Evolutionary conservation across 2,888 invertebrate species (phyloP), one percentile per base, ranked within the genome.

Genomic region (Cerceris ruficornis): DNA sequence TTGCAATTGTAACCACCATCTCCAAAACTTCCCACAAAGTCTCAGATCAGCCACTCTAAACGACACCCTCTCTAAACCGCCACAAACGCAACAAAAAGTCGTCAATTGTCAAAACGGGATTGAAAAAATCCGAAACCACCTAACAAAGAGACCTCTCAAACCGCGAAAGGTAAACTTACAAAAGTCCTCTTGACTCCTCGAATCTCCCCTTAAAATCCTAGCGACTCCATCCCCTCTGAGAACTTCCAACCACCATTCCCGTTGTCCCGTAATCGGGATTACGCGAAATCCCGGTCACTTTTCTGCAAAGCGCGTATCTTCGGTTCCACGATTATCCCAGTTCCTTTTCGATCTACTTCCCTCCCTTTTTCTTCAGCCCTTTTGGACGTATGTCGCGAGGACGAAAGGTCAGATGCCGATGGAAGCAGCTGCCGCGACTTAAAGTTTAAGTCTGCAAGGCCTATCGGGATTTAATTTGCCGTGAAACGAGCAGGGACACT

Each of bases 401-500:
- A 28, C 28, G 28, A 28, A 28, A 28, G 28, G 28, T 28, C 28
- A 28, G 28, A 28, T 28, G 1, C 28, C 28, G 4, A 4, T 28
- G 28, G 28, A 61, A 79, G 72, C 84, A 87, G 87, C 86, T 87
- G 86, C 60, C 70, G 50, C 62, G 83, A 85, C 85, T 85, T 81
- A 81, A 62, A 57, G 69, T 75, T 64, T 17, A 15, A 70, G 14
- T 9, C 55, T 50, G 13, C 55, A 58, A 50, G 61, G 55, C 58
- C 76, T 87, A 89, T 90, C 89, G 87, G 81, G 81, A 90, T 88
- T 90, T 90, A 92, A 92, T 92, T 92, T 92, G 87, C 92, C 92
- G 89, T 92, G 91, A 92, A 92, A 92, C 91, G 91, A 91, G 89
- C 28, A 64, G 64, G 82, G 86, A 52, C 72, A 28, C 28, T 28